Percentiles rank a stretch among this genome's conserved stretches.
Evolutionary conservation across 1,140 invertebrate genomes (phyloP).

Genomic region (Halesus radiatus): DNA sequence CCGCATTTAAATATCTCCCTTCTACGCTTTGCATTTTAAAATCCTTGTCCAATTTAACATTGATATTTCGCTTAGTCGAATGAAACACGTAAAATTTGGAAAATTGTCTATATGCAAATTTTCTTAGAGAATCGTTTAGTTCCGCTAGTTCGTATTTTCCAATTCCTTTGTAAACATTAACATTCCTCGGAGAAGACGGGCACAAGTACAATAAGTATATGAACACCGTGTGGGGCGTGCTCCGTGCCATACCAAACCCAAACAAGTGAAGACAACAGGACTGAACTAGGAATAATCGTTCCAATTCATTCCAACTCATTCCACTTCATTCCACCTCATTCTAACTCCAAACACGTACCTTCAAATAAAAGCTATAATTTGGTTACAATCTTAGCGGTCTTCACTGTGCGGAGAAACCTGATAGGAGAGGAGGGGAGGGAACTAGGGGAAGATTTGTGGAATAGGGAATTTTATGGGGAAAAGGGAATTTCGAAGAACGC

Average conservation of each 20-base stretch:
- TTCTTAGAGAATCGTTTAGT: no score
- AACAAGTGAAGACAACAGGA: constrained; percentile 34
- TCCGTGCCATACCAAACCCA: constrained; percentile 28
- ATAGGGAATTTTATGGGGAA: no score
- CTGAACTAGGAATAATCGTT: constrained; percentile 23
- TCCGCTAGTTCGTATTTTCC: neutral
- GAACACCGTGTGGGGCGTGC: constrained; percentile 8
- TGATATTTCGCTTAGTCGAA: no score
- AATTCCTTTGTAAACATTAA: constrained; percentile 4
- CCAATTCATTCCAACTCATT: no score
- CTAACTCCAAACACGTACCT: constrained; percentile 35
- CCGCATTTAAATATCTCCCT: no score
- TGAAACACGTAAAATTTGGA: no score
- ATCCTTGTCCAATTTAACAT: no score
- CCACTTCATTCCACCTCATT: neutral
- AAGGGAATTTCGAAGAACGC: no score
- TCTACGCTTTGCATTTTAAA: no score
- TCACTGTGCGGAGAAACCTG: neutral
- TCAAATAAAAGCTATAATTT: constrained; percentile 24
- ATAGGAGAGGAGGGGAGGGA: neutral
- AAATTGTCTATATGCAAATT: no score
- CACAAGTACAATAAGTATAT: no score
- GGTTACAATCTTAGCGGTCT: constrained; percentile 24
- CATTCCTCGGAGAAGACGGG: neutral
- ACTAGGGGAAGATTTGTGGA: neutral